Base-by-base conservation (phyloP, 2,113 vertebrate genomes). In the Solea solea region DNA sequence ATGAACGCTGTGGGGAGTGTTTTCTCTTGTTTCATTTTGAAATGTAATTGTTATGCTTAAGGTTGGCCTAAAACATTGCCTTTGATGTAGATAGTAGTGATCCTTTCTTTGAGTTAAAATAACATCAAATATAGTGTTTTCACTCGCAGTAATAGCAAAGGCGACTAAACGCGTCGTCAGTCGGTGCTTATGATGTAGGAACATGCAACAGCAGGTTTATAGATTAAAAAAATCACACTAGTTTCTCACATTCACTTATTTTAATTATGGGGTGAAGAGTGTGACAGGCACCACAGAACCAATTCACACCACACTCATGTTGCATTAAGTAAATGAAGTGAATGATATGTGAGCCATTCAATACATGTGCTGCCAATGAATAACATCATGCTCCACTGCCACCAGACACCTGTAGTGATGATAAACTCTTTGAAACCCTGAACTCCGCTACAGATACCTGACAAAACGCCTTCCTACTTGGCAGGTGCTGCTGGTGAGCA, bases 401-500 rank as follows among this genome's bases (percentile, higher is more conserved):
- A 68, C 54, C 54, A 50, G 64, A 76, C 63, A 64, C 60, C 27
- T 14, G n/a, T 28, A 15, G 49, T 60, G 61, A 7, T 71, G 55
- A 57, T 2, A 7, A 28, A 55, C 48, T 64, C 53, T 71, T 50
- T 56, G 55, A 70, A 69, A 66, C 1, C 8, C 7, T 10, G 9
- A 45, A 9, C 14, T 73, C 51, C 3, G 65, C 69, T 51, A 45
- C 63, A 52, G 64, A 62, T 10, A 50, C 25, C 61, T 82, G 52
- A 83, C 8, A 0, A 55, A 21, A 68, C 46, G 16, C 39, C 58
- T 84, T 64, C 73, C 34, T 85, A 55, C 21, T 71, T 76, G 39
- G 5, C 89, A 99, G 98, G 98, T 99, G 71, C 88, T 99, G 74
- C 91, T 99, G 54, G 98, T 99, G 78, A 99, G 98, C 95, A 99